Percentiles rank a stretch among this genome's conserved stretches.
phyloP scores from a whole-genome alignment of 2,797 vertebrate genomes.

The Pagetopsis macropterus region DNA sequence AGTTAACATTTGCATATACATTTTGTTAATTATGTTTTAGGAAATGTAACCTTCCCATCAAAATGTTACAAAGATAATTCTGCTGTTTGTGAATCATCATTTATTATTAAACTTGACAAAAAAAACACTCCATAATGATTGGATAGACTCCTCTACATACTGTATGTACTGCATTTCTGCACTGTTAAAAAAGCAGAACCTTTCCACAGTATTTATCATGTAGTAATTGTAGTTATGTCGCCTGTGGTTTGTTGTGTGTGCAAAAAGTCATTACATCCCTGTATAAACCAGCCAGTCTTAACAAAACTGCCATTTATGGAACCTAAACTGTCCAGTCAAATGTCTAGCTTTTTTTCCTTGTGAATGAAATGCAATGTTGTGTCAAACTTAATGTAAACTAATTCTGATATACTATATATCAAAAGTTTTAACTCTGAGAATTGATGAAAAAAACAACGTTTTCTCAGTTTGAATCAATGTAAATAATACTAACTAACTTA shows the following conservation, averaged over 20 bases:
- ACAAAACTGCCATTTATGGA: slow-evolving; percentile 7
- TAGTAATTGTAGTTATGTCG: neutral
- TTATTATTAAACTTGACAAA: neutral
- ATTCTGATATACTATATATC: neutral
- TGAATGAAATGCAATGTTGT: slow-evolving; percentile 17
- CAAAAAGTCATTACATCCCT: neutral
- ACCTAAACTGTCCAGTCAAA: neutral
- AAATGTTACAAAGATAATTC: neutral
- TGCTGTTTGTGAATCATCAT: neutral
- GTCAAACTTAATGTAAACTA: slow-evolving; percentile 2
- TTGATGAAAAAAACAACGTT: neutral
- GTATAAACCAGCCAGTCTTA: slow-evolving; percentile 4
- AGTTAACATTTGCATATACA: neutral
- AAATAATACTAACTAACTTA: neutral
- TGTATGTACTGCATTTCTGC: slow-evolving; percentile 14
- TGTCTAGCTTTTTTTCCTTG: neutral
- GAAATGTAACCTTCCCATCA: neutral
- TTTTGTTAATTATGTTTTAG: neutral
- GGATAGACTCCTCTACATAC: neutral
- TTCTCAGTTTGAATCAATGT: neutral
- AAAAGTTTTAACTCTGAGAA: neutral
- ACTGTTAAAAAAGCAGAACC: slow-evolving; percentile 39
- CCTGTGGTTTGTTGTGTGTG: neutral
- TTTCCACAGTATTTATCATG: neutral
- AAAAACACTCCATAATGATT: neutral